Evolutionary conservation across 2,113 vertebrate genomes (phyloP).

Genomic region (Thinocorus orbignyianus): DNA sequence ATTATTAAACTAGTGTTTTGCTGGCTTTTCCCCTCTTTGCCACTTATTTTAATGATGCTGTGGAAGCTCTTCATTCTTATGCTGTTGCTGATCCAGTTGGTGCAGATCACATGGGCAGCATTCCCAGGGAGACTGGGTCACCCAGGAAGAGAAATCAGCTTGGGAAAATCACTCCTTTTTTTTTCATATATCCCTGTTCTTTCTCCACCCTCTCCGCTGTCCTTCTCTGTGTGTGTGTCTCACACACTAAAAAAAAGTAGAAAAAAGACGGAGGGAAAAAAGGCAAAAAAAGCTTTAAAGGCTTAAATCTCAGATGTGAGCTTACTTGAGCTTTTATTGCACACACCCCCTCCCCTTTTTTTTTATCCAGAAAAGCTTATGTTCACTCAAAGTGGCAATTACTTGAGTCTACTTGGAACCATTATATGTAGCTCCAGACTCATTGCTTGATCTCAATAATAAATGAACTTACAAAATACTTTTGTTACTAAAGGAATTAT

Average conservation of each 20-base stretch:
- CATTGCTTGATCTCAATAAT: slow-evolving; percentile 69
- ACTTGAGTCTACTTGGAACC: slow-evolving; percentile 68
- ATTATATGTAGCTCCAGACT: slow-evolving; percentile 63
- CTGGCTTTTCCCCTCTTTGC: slow-evolving; percentile 45
- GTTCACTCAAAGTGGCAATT: slow-evolving; percentile 64
- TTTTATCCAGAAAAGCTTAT: slow-evolving; percentile 55
- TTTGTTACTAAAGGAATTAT: slow-evolving; percentile 65
- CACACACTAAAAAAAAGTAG: not conserved
- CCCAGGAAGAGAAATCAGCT: slow-evolving; percentile 67
- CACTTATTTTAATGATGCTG: slow-evolving; percentile 56
- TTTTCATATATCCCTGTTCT: not conserved
- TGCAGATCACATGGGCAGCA: slow-evolving; percentile 56
- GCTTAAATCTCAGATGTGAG: slow-evolving; percentile 64
- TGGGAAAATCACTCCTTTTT: slow-evolving; percentile 73
- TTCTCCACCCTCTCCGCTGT: not conserved
- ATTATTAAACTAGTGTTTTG: slow-evolving; percentile 57
- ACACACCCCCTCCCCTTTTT: not conserved
- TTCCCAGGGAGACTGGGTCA: slow-evolving; percentile 67
- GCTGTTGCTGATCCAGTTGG: slow-evolving; percentile 52
- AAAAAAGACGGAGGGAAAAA: not conserved
- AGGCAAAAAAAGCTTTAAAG: slow-evolving; percentile 31
- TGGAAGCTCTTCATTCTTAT: slow-evolving; percentile 29
- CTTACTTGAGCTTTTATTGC: slow-evolving; percentile 62
- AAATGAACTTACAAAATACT: slow-evolving; percentile 65
- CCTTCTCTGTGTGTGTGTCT: not conserved